Conservation (phyloP, 2,797 vertebrate genomes). For the Choloepus didactylus region DNA sequence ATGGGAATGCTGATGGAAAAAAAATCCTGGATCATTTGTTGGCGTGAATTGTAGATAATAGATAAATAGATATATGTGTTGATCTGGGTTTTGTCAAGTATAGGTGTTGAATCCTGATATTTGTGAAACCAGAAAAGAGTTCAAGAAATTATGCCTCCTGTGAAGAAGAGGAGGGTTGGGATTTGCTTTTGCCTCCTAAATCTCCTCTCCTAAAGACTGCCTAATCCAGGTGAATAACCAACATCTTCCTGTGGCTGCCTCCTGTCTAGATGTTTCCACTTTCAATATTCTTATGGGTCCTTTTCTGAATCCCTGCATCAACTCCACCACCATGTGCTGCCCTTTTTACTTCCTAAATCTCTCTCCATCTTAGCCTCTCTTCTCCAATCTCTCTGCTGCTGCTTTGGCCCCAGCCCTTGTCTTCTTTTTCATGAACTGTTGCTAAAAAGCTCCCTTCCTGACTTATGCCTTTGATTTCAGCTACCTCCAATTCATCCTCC, state of each 20-base stretch:
- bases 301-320: background rate
- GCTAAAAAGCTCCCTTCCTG: background rate
- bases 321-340: background rate
- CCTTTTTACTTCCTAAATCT: background rate
- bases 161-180: background rate
- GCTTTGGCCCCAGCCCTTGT: background rate
- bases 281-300: background rate
- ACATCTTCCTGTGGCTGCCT: background rate
- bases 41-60: background rate
- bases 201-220: background rate
- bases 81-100: background rate
- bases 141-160: background rate
- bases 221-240: background rate
- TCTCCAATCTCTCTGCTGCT: background rate
- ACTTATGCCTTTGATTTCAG: background rate
- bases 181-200: background rate
- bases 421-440: background rate
- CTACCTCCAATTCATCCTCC: background rate
- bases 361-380: background rate
- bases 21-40: background rate
- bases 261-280: background rate
- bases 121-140: background rate
- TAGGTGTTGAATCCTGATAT: background rate
- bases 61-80: background rate
- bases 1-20: background rate